phyloP scores from a whole-genome alignment of 2,888 invertebrate species.

The Ectemnius continuus region DNA sequence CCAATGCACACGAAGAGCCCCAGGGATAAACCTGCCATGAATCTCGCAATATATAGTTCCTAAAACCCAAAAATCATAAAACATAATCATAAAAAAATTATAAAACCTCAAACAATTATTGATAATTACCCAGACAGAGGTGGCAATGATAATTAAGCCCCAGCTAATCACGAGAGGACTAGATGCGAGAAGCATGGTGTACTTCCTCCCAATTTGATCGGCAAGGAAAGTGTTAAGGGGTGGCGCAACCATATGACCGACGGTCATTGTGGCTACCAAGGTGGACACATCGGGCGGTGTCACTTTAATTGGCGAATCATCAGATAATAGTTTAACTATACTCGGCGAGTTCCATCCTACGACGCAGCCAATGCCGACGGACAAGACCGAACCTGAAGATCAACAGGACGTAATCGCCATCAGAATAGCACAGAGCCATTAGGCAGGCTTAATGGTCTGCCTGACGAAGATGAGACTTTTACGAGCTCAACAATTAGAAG shows the following conservation, averaged over 20 bases:
- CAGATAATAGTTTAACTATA: slow-evolving; percentile 55
- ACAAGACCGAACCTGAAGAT: slow-evolving; percentile 38
- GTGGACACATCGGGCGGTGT: slow-evolving; percentile 58
- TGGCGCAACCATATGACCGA: slow-evolving; percentile 60
- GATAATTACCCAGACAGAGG: slow-evolving; percentile 53
- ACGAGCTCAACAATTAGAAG: no score
- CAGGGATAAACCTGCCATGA: slow-evolving; percentile 58
- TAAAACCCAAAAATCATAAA: slow-evolving; percentile 21
- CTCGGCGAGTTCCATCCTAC: slow-evolving; percentile 67
- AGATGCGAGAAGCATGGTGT: slow-evolving; percentile 55
- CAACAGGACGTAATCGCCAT: not conserved
- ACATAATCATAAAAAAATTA: not conserved
- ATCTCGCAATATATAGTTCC: slow-evolving; percentile 61
- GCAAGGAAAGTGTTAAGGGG: slow-evolving; percentile 53
- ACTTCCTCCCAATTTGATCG: slow-evolving; percentile 63
- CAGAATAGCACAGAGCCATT: not conserved
- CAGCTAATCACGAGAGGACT: slow-evolving; percentile 59
- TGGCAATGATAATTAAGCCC: slow-evolving; percentile 56
- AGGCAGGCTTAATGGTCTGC: not conserved
- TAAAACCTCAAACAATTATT: not conserved
- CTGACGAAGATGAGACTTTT: no score
- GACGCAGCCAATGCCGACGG: slow-evolving; percentile 46
- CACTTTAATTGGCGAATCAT: slow-evolving; percentile 59
- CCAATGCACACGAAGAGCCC: slow-evolving; percentile 55
- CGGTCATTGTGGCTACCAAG: slow-evolving; percentile 54